A percentile compares a stretch with the other conserved stretches of the same genome.
Evolutionary conservation across 2,113 vertebrate genomes (phyloP).

Genomic region (Lasiurus borealis): DNA sequence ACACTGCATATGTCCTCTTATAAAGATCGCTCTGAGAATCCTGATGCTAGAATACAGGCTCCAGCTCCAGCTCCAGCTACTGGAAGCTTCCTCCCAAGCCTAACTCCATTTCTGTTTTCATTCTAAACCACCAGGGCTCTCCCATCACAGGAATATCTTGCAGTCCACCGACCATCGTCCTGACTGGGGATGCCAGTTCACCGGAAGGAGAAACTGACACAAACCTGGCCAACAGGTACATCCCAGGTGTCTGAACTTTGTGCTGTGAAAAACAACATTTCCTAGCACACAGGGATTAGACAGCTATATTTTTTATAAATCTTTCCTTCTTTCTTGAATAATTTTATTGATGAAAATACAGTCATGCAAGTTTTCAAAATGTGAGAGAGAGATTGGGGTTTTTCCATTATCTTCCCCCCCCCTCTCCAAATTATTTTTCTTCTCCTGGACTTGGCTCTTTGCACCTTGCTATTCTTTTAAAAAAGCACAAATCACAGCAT

Average conservation of each 20-base stretch:
- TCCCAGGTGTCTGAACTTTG: conserved; percentile 35
- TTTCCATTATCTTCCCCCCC: neutral
- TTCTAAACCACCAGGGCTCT: conserved; percentile 84
- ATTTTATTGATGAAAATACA: conserved; percentile 46
- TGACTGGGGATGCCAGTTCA: conserved; percentile 89
- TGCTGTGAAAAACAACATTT: neutral
- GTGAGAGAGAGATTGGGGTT: neutral
- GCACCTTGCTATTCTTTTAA: neutral
- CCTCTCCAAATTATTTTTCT: neutral
- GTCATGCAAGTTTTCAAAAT: conserved; percentile 30
- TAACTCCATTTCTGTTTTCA: conserved; percentile 78
- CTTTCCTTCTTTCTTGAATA: conserved; percentile 38
- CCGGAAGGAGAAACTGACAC: conserved; percentile 86
- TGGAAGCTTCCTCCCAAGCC: neutral
- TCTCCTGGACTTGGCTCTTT: neutral
- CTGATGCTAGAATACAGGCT: neutral
- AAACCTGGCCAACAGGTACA: conserved; percentile 86
- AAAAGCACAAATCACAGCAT: neutral
- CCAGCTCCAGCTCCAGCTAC: neutral
- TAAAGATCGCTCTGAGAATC: neutral
- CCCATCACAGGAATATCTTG: conserved; percentile 84
- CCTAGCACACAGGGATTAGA: neutral
- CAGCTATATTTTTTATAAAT: neutral
- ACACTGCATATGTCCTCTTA: neutral
- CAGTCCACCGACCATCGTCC: conserved; percentile 91